These are phyloP conservation scores for Propithecus coquereli DNA, from an alignment of 2,113 vertebrate species.

Conservation along the genomic window DNA sequence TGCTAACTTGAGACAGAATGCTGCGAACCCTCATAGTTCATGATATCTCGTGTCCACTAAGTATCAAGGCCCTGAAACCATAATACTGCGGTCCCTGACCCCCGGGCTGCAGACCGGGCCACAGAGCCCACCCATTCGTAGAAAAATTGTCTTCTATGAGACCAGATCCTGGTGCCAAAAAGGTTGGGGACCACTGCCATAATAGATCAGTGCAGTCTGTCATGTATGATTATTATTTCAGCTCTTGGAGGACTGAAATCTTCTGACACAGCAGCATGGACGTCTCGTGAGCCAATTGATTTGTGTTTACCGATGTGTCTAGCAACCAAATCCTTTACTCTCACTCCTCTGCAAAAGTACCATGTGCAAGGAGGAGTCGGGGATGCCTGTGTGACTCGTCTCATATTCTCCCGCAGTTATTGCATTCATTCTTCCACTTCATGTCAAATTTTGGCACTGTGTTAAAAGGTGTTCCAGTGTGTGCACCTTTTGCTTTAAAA, in stretches of 20 bases:
- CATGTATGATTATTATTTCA: background rate
- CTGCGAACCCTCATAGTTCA: background rate
- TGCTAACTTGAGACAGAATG: background rate
- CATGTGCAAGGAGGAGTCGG: background rate
- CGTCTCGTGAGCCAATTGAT: background rate
- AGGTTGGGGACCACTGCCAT: background rate
- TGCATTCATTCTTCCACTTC: background rate
- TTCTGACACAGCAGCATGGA: background rate
- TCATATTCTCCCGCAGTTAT: too few relatives aligned
- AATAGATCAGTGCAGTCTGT: background rate
- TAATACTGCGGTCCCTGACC: too few relatives aligned
- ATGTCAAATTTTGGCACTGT: background rate
- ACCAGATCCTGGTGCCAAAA: too few relatives aligned
- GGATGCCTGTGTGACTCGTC: background rate
- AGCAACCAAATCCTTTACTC: background rate
- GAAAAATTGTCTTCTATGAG: too few relatives aligned
- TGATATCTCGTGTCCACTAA: background rate
- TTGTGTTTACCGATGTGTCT: background rate
- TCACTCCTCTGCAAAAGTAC: background rate
- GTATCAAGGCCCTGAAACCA: constrained; percentile 18
- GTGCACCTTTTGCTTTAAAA: constrained; percentile 19
- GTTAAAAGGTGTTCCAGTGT: background rate
- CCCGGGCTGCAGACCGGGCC: too few relatives aligned
- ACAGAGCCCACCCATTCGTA: too few relatives aligned
- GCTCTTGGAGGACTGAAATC: background rate